phyloP scores from a whole-genome alignment of 1,140 invertebrate genomes.

The Zophobas atratus region DNA sequence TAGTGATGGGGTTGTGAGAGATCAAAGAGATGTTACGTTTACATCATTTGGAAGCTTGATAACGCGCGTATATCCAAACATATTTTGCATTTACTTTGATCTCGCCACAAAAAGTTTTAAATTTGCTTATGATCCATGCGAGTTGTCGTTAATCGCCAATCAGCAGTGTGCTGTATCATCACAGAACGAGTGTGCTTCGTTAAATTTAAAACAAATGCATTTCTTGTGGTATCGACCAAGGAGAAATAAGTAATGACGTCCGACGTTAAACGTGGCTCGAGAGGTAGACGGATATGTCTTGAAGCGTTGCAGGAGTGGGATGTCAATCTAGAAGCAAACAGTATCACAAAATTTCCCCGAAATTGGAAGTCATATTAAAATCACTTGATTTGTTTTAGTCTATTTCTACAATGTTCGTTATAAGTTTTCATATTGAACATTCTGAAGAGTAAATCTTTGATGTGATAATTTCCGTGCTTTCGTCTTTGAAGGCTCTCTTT shows the following conservation, averaged over 20 bases:
- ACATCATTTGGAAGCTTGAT: constrained; percentile 32
- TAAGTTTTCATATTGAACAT: constrained; percentile 28
- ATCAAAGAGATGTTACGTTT: constrained; percentile 41
- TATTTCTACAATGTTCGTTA: no score
- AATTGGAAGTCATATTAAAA: not conserved
- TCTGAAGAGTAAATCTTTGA: not conserved
- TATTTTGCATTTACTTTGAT: constrained; percentile 40
- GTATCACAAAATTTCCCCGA: not conserved
- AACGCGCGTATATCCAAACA: constrained; percentile 20
- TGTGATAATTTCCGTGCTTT: not conserved
- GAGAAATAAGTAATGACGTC: not conserved
- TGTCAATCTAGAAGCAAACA: not conserved
- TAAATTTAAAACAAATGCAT: not conserved
- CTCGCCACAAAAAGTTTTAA: constrained; percentile 13
- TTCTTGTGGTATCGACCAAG: not conserved
- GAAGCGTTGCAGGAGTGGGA: not conserved
- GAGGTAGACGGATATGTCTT: not conserved
- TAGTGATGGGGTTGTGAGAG: constrained; percentile 25
- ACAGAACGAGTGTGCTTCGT: no score
- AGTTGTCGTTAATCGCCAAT: not conserved
- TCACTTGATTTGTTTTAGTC: no score
- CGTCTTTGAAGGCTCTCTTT: constrained; percentile 8
- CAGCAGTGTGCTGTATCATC: not conserved
- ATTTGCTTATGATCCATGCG: not conserved
- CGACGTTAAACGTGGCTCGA: not conserved